Percentiles rank a stretch among this genome's conserved stretches.
Conservation (phyloP, 2,797 vertebrate species). For the Ambastaia sidthimunki region DNA sequence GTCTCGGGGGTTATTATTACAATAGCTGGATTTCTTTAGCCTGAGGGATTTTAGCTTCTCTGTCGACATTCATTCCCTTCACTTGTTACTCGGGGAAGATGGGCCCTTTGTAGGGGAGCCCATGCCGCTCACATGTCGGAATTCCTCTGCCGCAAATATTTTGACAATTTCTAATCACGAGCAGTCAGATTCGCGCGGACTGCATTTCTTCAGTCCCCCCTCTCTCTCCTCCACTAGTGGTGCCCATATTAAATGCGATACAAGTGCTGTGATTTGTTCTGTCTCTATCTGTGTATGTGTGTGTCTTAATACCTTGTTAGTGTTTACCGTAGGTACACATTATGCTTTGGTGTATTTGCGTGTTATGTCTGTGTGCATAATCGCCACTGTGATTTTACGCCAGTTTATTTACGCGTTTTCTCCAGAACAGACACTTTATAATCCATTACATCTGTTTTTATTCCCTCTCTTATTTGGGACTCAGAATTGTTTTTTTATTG, state of each 20-base stretch:
- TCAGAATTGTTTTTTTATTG: slow-evolving; percentile 69
- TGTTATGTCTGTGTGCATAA: slow-evolving; percentile 27
- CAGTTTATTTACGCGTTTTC: slow-evolving; percentile 39
- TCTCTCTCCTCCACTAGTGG: background rate
- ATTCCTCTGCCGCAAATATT: slow-evolving; percentile 78
- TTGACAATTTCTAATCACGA: slow-evolving; percentile 76
- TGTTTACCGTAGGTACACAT: slow-evolving; percentile 7
- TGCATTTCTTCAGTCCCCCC: slow-evolving; percentile 36
- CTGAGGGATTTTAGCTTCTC: slow-evolving; percentile 82
- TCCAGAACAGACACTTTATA: slow-evolving; percentile 26
- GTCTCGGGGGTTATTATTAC: slow-evolving; percentile 88
- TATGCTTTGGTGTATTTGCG: slow-evolving; percentile 21
- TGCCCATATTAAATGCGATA: slow-evolving; percentile 1
- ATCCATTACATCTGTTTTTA: slow-evolving; percentile 47
- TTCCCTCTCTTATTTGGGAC: slow-evolving; percentile 59
- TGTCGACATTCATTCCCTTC: slow-evolving; percentile 82
- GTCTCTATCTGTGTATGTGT: slow-evolving; percentile 8
- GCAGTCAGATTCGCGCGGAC: slow-evolving; percentile 60
- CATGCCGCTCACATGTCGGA: slow-evolving; percentile 69
- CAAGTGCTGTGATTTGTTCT: background rate
- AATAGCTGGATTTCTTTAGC: slow-evolving; percentile 86
- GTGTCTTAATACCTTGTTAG: slow-evolving; percentile 7
- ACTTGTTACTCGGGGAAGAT: slow-evolving; percentile 86
- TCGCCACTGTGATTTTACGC: slow-evolving; percentile 6
- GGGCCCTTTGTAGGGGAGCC: slow-evolving; percentile 78